phyloP scores from a whole-genome alignment of 2,888 invertebrate species.

The Nemotelus nigrinus region DNA sequence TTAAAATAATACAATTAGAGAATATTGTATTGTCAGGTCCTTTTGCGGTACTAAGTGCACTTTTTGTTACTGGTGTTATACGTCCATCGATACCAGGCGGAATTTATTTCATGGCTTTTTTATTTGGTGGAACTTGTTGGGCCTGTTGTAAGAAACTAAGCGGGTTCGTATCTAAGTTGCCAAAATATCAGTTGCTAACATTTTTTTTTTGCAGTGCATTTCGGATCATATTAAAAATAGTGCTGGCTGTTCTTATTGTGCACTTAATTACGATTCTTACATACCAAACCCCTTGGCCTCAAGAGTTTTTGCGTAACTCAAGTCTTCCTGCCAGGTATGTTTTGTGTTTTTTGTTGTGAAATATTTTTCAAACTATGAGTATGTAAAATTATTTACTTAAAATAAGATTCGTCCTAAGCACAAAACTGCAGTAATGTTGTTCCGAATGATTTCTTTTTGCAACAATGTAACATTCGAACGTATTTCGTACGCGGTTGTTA shows the following conservation, averaged over 20 bases:
- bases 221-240: slow-evolving; percentile 75
- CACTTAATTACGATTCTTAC: slow-evolving; percentile 79
- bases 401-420: no score
- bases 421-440: no score
- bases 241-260: slow-evolving; percentile 78
- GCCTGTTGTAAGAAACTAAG: slow-evolving; percentile 81
- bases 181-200: neutral
- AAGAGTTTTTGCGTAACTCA: slow-evolving; percentile 75
- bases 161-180: slow-evolving; percentile 57
- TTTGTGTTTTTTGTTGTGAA: neutral
- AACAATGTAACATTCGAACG: no score
- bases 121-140: slow-evolving; percentile 88
- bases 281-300: slow-evolving; percentile 87
- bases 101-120: slow-evolving; percentile 87
- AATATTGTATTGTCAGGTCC: slow-evolving; percentile 56
- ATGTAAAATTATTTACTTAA: no score
- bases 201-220: slow-evolving; percentile 69
- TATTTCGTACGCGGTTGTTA: no score
- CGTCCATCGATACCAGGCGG: slow-evolving; percentile 85
- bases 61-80: slow-evolving; percentile 68
- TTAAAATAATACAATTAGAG: neutral
- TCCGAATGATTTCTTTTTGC: no score
- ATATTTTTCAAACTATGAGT: no score
- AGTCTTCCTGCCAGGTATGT: slow-evolving; percentile 78
- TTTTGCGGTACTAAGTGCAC: slow-evolving; percentile 60